phyloP scores from a whole-genome alignment of 2,797 vertebrate genomes.

The Anguilla marmorata region DNA sequence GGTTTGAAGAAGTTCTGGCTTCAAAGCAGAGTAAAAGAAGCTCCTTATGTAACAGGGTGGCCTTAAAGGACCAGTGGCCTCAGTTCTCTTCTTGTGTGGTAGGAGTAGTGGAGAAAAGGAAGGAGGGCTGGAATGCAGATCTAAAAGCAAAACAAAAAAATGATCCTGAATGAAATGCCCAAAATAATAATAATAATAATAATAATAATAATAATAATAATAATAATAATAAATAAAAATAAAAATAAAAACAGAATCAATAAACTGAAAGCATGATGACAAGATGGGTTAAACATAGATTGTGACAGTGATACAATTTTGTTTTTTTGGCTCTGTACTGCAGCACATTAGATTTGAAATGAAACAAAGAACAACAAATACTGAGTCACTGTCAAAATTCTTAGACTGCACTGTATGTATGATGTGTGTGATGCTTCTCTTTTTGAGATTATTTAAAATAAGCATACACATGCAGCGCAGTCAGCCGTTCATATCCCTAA shows the following conservation, averaged over 20 bases:
- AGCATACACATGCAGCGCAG: not conserved
- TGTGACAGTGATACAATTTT: conserved; percentile 26
- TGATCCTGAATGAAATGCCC: conserved; percentile 48
- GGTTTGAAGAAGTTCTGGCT: not conserved
- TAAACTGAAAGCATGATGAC: conserved; percentile 16
- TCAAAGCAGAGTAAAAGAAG: conserved; percentile 43
- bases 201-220: conserved; percentile 19
- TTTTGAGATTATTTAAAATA: conserved; percentile 1
- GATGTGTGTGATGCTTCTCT: not conserved
- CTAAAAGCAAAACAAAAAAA: conserved; percentile 69
- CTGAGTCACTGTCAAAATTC: not conserved
- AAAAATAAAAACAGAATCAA: conserved; percentile 46
- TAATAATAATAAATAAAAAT: not conserved
- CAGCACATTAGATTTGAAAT: not conserved
- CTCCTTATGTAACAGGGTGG: conserved; percentile 68
- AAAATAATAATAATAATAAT: conserved; percentile 45
- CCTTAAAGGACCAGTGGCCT: conserved; percentile 63
- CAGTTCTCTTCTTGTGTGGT: conserved; percentile 66
- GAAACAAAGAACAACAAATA: conserved; percentile 31
- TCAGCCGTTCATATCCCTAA: not conserved
- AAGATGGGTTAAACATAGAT: not conserved
- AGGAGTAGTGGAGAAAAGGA: conserved; percentile 63
- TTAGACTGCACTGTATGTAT: conserved; percentile 16
- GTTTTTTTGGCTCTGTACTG: not conserved
- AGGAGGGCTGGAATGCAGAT: conserved; percentile 67